phyloP scores from a whole-genome alignment of 1,140 invertebrate genomes.

The Rhagoletis zephyria region DNA sequence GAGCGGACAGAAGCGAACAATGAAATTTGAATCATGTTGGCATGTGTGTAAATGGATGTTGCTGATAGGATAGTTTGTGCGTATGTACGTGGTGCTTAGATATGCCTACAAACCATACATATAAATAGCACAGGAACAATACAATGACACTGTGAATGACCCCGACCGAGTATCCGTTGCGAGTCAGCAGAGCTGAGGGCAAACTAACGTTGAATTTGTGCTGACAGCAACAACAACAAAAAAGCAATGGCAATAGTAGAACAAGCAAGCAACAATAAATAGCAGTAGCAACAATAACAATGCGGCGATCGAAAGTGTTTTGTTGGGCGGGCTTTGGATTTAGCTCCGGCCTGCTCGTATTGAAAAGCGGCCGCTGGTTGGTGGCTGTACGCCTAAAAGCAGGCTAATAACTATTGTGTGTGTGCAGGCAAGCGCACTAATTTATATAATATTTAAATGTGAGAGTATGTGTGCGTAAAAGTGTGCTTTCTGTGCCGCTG shows the following conservation, averaged over 20 bases:
- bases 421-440: neutral
- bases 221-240: neutral
- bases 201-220: neutral
- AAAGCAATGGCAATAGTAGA: neutral
- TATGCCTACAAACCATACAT: neutral
- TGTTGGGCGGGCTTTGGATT: neutral
- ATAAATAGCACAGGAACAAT: neutral
- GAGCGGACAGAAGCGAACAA: neutral
- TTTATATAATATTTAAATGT: neutral
- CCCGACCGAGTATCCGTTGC: neutral
- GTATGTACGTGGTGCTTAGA: neutral
- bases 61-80: neutral
- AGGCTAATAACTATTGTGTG: conserved; percentile 35
- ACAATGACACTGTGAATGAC: neutral
- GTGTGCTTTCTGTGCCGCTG: neutral
- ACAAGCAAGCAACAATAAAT: neutral
- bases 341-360: neutral
- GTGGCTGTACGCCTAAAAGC: conserved; percentile 8
- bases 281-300: too few relatives aligned
- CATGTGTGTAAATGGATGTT: neutral
- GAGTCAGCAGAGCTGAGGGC: neutral
- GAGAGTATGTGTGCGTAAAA: neutral
- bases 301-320: neutral
- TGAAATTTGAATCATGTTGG: neutral
- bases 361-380: neutral